phyloP scores from a whole-genome alignment of 2,888 invertebrate genomes.

The Metacarcinus magister region DNA sequence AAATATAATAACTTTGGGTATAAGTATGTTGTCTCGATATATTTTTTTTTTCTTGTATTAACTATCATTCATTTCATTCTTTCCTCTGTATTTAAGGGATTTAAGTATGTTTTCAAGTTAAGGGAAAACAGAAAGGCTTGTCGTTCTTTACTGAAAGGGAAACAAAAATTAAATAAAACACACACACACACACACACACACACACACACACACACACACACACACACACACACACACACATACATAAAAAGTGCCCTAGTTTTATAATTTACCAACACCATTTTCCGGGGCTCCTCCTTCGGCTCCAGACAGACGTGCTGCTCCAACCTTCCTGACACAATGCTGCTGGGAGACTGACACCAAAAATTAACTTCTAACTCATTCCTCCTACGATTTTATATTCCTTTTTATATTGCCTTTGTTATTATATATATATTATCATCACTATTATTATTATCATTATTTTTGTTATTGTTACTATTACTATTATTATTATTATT shows the following conservation, averaged over 20 bases:
- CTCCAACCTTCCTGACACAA: neutral
- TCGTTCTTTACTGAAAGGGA: no score
- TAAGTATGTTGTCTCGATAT: no score
- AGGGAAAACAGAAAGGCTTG: no score
- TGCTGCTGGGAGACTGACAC: neutral
- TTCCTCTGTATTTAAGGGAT: no score
- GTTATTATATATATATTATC: neutral
- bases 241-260: neutral
- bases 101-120: no score
- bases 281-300: neutral
- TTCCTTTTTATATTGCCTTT: neutral
- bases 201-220: slow-evolving; percentile 14
- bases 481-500: no score
- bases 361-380: neutral
- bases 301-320: neutral
- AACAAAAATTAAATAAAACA: neutral
- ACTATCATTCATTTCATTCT: no score
- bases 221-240: neutral
- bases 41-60: no score
- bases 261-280: neutral
- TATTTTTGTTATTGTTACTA: no score
- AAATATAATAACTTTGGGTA: no score
- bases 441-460: no score
- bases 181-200: slow-evolving; percentile 26
- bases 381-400: neutral